Evolutionary conservation across 2,888 invertebrate species (phyloP), one percentile per base, ranked within the genome.

Genomic region (Trichopoda pennipes): DNA sequence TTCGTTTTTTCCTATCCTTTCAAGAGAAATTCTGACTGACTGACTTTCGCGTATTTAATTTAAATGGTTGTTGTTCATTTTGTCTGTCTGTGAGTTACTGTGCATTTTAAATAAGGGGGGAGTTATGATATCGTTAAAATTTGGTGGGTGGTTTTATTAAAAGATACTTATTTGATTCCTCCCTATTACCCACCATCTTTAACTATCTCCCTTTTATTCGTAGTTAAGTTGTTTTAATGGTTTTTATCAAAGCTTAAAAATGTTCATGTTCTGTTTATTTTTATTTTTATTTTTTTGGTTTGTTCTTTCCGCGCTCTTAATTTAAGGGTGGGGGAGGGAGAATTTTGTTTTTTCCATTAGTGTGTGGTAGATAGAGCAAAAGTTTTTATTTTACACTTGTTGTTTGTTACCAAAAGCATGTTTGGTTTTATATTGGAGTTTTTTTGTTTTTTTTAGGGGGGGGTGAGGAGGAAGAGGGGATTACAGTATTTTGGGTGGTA

Each of bases 71-170:
- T 6, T 68, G 38, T 55, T 21, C 28, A 47, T 28, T 61, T 35
- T 81, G 60, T 70, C 84, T 87, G 85, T 85, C n/a, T n/a, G 86
- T 86, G 86, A 85, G 86, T 84, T 84, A 80, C 81, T 55, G 49
- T 32, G 42, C 10, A 19, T 49, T 55, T 70, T 63, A 2, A 49
- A 49, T 17, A 10, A 16, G 17, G 47, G 88, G 83, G 86, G n/a
- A n/a, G 86, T 87, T 28, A 86, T 85, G 85, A 58, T 51, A 28
- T 66, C 42, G 42, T 19, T 35, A 12, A 4, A 38, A 38, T 81
- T 47, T 28, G 23, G 55, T 64, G 75, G 66, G 63, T 66, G 73
- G 21, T 49, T 63, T 3, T 42, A 28, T 61, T 35, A 58, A 63
- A 42, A 66, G 19, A 10, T 49, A 53, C 38, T 35, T 17, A 72